phyloP scores from a whole-genome alignment of 2,113 vertebrate genomes.

The Eleginops maclovinus region DNA sequence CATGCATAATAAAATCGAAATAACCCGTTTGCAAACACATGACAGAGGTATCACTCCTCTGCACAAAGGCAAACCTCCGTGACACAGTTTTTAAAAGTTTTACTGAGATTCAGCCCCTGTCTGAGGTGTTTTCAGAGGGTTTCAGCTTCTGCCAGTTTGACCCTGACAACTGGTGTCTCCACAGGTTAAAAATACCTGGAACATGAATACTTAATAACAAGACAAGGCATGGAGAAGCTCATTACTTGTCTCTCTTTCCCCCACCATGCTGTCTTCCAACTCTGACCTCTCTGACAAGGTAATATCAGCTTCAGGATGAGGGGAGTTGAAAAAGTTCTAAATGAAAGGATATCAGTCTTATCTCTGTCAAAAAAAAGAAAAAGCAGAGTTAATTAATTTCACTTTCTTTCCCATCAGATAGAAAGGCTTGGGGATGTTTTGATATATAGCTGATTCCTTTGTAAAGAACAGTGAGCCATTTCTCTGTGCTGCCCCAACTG shows the following conservation, averaged over 20 bases:
- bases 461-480: constrained; percentile 1
- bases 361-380: neutral
- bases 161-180: constrained; percentile 45
- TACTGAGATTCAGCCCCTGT: constrained; percentile 8
- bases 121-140: constrained; percentile 8
- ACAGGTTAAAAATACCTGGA: constrained; percentile 75
- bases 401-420: neutral
- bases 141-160: constrained; percentile 35
- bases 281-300: constrained; percentile 20
- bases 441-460: constrained; percentile 26
- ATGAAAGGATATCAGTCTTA: constrained; percentile 18
- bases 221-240: constrained; percentile 35
- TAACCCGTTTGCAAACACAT: too few relatives aligned
- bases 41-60: too few relatives aligned
- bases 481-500: constrained; percentile 46
- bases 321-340: constrained; percentile 9
- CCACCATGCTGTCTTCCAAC: constrained; percentile 18
- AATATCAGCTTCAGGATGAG: constrained; percentile 4
- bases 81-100: neutral
- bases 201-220: constrained; percentile 72
- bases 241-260: constrained; percentile 43
- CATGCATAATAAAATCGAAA: too few relatives aligned
- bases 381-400: constrained; percentile 7
- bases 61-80: neutral
- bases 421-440: constrained; percentile 11